Base-by-base conservation (phyloP, 1,140 invertebrate genomes). In the Polypedilum pembai region DNA sequence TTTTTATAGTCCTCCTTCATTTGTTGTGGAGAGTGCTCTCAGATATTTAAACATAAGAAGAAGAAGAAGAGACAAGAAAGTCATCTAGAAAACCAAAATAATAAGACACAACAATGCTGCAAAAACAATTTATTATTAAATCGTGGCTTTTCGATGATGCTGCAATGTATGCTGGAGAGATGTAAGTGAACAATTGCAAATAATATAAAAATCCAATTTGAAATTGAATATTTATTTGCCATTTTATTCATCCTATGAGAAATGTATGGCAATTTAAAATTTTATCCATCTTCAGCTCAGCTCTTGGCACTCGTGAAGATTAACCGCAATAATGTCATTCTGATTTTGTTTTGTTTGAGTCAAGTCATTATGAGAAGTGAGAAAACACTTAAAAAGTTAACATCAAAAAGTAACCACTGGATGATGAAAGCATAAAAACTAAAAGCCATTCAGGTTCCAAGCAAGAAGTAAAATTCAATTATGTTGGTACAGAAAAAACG, bases 111-210 rank as follows among this genome's bases (percentile, higher is more conserved):
- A 56, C 45, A 56, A 56, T 56, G 45, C 45, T 56, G 45, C 45
- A n/a, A n/a, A n/a, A n/a, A 56, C 45, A 56, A 33, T 69, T 69
- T 69, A 69, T 69, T 69, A 69, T 69, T 69, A 69, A 69, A 69
- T 69, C 65, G 65, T 69, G 65, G 65, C 20, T 56, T 56, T 56
- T n/a, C 8, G 15, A 56, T 15, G 12, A 56, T 12, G n/a, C 12
- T 56, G n/a, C 45, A n/a, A 56, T 33, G 5, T 33, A 33, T 33
- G 24, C n/a, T n/a, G n/a, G n/a, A n/a, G n/a, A n/a, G n/a, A n/a
- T n/a, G 5, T 3, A 33, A 33, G 24, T 33, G 24, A 33, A 33
- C 24, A 56, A n/a, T 56, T 56, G 45, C 45, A 56, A 33, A 56
- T 56, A 56, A 56, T 56, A 56, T n/a, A 69, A 69, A 69, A 20